Conservation (phyloP, 2,888 invertebrate species). For the Eubasilissa splendida region DNA sequence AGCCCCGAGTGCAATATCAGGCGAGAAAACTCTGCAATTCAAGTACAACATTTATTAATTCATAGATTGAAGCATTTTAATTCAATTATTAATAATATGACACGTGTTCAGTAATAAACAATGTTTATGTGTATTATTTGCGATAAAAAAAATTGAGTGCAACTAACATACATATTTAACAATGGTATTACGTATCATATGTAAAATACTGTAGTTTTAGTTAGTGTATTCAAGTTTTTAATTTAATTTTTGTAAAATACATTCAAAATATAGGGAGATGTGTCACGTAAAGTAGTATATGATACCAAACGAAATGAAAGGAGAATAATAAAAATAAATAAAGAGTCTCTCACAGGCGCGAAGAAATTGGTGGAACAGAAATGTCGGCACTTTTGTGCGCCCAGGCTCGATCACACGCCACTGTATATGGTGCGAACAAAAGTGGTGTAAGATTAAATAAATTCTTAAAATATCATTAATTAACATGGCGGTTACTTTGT, state of each 20-base stretch:
- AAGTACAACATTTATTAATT: too few species aligned
- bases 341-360: conserved; percentile 3
- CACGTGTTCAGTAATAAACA: too few species aligned
- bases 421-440: not conserved
- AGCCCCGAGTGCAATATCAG: too few species aligned
- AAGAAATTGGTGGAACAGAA: conserved; percentile 32
- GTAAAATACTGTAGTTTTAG: too few species aligned
- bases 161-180: too few species aligned
- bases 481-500: too few species aligned
- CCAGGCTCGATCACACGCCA: conserved; percentile 31
- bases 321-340: conserved; percentile 11
- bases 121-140: too few species aligned
- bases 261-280: not conserved
- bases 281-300: not conserved
- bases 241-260: not conserved
- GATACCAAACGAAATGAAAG: conserved; percentile 8
- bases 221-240: not conserved
- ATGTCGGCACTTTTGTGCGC: conserved; percentile 52
- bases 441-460: not conserved
- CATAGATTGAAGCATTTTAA: too few species aligned
- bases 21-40: too few species aligned
- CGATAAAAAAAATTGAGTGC: too few species aligned
- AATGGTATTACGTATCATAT: too few species aligned
- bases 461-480: not conserved
- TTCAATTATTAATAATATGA: too few species aligned